These are phyloP conservation scores for Perognathus longimembris DNA, from an alignment of 2,113 vertebrate genomes.

Conservation along the genomic window DNA sequence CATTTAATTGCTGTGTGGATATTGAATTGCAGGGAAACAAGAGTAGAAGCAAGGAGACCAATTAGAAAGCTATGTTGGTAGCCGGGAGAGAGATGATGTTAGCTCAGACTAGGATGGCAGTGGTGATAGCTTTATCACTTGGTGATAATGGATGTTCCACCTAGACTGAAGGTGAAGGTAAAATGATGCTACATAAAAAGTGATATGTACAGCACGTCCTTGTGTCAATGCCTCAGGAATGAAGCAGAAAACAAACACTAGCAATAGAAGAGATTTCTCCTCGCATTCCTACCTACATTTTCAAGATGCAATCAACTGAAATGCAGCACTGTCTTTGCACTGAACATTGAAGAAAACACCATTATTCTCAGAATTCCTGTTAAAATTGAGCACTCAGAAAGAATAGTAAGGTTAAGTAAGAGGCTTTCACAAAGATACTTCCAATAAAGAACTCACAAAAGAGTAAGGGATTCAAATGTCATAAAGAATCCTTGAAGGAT, in stretches of 20 bases:
- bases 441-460: conserved; percentile 4
- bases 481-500: not conserved
- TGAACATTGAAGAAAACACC: conserved; percentile 20
- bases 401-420: not conserved
- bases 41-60: not conserved
- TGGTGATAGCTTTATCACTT: conserved; percentile 8
- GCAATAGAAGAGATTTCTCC: not conserved
- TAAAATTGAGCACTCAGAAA: not conserved
- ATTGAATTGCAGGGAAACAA: not conserved
- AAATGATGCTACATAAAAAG: conserved; percentile 48
- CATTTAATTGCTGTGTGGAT: not conserved
- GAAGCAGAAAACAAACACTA: conserved; percentile 35
- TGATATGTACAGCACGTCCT: not conserved
- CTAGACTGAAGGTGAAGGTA: conserved; percentile 3
- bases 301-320: conserved; percentile 18
- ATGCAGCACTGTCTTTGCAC: not conserved
- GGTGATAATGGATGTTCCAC: not conserved
- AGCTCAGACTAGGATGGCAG: not conserved
- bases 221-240: not conserved
- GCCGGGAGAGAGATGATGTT: not conserved
- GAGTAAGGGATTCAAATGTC: not conserved
- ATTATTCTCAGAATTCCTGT: not conserved
- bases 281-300: conserved; percentile 1
- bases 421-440: conserved; percentile 7
- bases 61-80: not conserved